Conservation (phyloP, 2,888 invertebrate species). For the Chaetogeoica ovagalla region DNA sequence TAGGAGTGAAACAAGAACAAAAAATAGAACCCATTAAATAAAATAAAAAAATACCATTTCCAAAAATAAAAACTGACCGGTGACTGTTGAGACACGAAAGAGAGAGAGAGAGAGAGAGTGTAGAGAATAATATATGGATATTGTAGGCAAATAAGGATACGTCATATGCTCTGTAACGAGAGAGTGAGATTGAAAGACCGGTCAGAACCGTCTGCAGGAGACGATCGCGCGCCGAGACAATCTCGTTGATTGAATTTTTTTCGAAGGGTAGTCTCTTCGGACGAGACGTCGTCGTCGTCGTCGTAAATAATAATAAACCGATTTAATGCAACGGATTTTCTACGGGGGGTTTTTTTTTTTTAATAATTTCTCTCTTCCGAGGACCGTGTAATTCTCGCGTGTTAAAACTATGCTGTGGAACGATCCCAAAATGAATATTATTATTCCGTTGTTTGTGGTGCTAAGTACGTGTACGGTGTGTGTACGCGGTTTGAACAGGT, state of each 20-base stretch:
- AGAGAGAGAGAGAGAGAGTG: neutral
- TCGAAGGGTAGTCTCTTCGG: constrained; percentile 6
- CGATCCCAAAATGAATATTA: neutral
- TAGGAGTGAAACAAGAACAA: neutral
- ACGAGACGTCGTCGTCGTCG: neutral
- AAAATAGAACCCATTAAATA: neutral
- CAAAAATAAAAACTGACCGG: neutral
- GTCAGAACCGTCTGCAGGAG: neutral
- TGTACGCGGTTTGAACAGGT: neutral
- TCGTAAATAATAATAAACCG: constrained; percentile 29
- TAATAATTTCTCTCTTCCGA: neutral
- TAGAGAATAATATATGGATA: too few species aligned
- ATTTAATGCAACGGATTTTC: constrained; percentile 34
- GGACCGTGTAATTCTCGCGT: neutral
- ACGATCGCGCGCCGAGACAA: neutral
- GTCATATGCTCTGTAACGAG: neutral
- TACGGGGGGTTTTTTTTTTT: neutral
- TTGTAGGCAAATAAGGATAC: too few species aligned
- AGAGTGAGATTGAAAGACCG: neutral
- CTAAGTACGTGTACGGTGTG: neutral
- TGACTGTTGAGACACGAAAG: neutral
- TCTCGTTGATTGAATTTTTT: constrained; percentile 26
- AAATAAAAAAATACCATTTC: neutral
- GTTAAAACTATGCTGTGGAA: neutral
- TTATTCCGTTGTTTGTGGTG: constrained; percentile 28